A percentile compares a stretch with the other conserved stretches of the same genome.
phyloP scores from a whole-genome alignment of 1,140 invertebrate genomes.

The Drosophila kikkawai region DNA sequence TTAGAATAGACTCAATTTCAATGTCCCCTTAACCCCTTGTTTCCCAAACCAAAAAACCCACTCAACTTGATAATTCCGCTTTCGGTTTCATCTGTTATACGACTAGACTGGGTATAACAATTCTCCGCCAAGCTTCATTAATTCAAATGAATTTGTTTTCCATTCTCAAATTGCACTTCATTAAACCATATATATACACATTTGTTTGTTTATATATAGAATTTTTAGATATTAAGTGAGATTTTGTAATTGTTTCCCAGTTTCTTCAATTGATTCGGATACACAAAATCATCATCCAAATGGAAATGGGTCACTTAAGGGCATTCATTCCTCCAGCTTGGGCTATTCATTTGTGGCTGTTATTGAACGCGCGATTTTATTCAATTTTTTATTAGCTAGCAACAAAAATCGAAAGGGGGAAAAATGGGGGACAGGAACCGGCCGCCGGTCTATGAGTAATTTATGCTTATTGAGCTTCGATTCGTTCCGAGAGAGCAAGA shows the following conservation, averaged over 20 bases:
- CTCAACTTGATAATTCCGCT: constrained; percentile 64
- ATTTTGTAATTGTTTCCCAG: constrained; percentile 57
- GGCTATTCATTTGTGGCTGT: constrained; percentile 40
- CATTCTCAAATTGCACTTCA: constrained; percentile 37
- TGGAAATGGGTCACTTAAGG: constrained; percentile 60
- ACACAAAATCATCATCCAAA: constrained; percentile 55
- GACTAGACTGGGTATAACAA: constrained; percentile 40
- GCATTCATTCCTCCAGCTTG: background rate
- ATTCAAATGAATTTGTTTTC: constrained; percentile 63
- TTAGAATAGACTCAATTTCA: constrained; percentile 46
- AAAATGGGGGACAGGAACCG: background rate
- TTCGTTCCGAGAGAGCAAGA: constrained; percentile 26
- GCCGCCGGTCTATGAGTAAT: constrained; percentile 41
- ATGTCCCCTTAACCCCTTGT: background rate
- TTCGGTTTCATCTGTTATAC: constrained; percentile 74
- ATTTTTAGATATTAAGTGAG: constrained; percentile 26
- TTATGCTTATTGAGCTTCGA: constrained; percentile 46
- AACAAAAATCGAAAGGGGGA: constrained; percentile 14
- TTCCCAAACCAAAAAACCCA: constrained; percentile 10
- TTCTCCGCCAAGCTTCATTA: constrained; percentile 42
- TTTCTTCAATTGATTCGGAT: constrained; percentile 52
- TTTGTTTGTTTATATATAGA: constrained; percentile 7
- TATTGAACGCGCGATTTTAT: constrained; percentile 81
- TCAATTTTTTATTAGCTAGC: constrained; percentile 77
- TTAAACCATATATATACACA: background rate